Evolutionary conservation across 2,888 invertebrate species (phyloP).

Genomic region (Bedellia somnulentella): DNA sequence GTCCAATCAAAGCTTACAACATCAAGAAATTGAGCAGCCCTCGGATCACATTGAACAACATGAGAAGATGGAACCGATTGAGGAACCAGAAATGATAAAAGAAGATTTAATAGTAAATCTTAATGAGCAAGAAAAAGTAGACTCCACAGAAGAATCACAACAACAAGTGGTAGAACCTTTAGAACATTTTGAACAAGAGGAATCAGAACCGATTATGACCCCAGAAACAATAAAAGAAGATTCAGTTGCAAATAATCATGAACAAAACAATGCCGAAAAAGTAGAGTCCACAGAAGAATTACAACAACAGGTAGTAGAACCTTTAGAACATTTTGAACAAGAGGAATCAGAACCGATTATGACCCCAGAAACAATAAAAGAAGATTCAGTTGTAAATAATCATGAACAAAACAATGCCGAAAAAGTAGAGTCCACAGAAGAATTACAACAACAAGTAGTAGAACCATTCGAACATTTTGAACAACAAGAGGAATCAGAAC

Average conservation of each 20-base stretch:
- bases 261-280: background rate
- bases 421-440: background rate
- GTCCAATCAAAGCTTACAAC: background rate
- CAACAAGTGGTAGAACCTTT: too few relatives aligned
- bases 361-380: too few relatives aligned
- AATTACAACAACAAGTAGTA: too few relatives aligned
- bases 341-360: too few relatives aligned
- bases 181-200: too few relatives aligned
- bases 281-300: background rate
- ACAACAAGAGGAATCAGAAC: background rate
- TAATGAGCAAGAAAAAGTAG: background rate
- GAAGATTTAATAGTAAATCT: background rate
- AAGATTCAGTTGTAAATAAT: background rate
- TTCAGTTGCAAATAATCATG: background rate
- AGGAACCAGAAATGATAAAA: background rate
- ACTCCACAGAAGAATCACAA: too few relatives aligned
- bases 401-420: background rate
- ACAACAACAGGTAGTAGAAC: too few relatives aligned
- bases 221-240: too few relatives aligned
- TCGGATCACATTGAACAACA: too few relatives aligned
- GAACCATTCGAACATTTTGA: background rate
- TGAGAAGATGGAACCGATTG: background rate
- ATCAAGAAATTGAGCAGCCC: too few relatives aligned
- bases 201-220: too few relatives aligned
- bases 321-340: too few relatives aligned